phyloP scores from a whole-genome alignment of 2,797 vertebrate genomes.

The Pipistrellus pipistrellus region DNA sequence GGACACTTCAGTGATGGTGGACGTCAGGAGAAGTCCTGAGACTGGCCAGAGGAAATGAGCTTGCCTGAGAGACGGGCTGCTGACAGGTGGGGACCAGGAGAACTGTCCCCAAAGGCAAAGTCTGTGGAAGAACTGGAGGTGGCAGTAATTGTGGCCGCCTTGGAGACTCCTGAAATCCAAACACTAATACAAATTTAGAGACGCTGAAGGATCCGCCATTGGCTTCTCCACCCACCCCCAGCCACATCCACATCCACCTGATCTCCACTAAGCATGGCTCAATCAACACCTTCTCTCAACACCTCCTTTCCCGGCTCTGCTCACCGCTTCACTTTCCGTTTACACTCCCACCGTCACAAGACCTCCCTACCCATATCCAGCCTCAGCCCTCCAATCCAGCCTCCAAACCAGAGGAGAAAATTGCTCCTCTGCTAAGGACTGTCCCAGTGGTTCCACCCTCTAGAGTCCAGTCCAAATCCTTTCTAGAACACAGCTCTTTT shows the following conservation, averaged over 20 bases:
- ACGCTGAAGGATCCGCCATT: neutral
- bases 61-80: neutral
- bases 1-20: neutral
- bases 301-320: neutral
- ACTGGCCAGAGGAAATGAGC: neutral
- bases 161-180: neutral
- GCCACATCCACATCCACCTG: no score
- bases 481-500: neutral
- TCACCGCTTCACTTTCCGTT: neutral
- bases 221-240: neutral
- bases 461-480: neutral
- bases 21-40: neutral
- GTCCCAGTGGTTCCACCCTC: neutral
- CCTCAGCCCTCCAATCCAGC: neutral
- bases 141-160: neutral
- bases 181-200: neutral
- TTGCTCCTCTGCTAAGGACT: neutral
- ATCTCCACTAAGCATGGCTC: neutral
- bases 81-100: rapidly evolving
- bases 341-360: rapidly evolving
- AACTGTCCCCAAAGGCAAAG: neutral
- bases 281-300: neutral
- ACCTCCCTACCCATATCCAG: neutral
- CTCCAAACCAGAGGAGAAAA: neutral
- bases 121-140: neutral